A percentile compares a stretch with the other conserved stretches of the same genome.
Conservation (phyloP, 2,797 vertebrate genomes). For the Sebastes oblongus region DNA sequence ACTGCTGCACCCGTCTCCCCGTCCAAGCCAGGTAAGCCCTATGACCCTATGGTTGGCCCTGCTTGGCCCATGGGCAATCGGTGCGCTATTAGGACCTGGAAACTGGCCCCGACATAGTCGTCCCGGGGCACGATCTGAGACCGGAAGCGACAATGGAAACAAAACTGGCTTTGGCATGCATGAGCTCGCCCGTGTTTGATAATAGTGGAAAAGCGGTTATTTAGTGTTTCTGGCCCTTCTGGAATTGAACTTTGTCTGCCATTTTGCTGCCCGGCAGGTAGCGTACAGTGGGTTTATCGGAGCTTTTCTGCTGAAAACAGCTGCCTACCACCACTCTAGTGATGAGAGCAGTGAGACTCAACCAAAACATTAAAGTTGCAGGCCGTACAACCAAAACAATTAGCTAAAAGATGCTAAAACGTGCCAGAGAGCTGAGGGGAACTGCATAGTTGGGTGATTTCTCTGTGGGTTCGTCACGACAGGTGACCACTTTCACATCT, state of each 20-base stretch:
- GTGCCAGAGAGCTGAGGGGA: background rate
- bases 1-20: too few species aligned
- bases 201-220: accelerated
- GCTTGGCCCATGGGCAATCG: too few species aligned
- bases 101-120: too few species aligned
- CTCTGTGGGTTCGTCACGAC: background rate
- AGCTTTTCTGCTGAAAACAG: background rate
- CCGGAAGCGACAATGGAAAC: too few species aligned
- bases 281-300: too few species aligned
- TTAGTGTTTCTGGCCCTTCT: background rate
- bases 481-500: background rate
- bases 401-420: background rate
- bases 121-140: too few species aligned
- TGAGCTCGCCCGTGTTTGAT: too few species aligned
- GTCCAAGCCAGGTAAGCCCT: too few species aligned
- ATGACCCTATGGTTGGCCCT: too few species aligned
- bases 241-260: background rate
- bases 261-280: background rate
- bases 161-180: too few species aligned
- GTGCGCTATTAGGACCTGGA: too few species aligned
- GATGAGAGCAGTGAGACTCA: background rate
- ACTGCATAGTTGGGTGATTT: background rate
- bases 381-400: background rate
- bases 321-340: background rate
- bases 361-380: background rate